Evolutionary conservation across 2,113 vertebrate genomes (phyloP), one percentile per base, ranked within the genome.

Genomic region (Phyllopteryx taeniolatus): DNA sequence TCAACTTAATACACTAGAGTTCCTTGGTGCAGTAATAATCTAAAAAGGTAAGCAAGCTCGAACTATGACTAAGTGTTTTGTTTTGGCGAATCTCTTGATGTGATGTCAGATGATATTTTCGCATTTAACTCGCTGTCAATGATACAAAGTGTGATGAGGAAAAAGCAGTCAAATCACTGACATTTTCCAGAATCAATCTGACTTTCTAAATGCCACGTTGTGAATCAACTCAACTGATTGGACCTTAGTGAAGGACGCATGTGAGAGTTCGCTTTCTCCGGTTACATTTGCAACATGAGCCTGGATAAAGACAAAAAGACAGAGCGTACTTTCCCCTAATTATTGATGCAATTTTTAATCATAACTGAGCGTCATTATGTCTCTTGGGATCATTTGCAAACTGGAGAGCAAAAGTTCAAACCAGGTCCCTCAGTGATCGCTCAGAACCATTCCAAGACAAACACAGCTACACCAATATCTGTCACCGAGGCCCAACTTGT

Each of bases 331-430:
- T 62, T 59, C 73, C 64, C 27, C 72, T 73, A 76, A 79, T 78
- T 77, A 79, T 82, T 79, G 61, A 77, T 56, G 59, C 76, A 84
- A 74, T 73, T 76, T 65, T 43, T 76, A 80, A 74, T 73, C 43
- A 64, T 72, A 83, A 86, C 79, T 76, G 69, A 79, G 72, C 49
- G 64, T 67, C 46, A 78, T 79, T 76, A 85, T 87, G 76, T 79
- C 71, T 83, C 78, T 82, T 77, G 74, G 74, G 73, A 61, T 68
- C 65, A 66, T 44, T 64, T 67, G 42, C 22, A 22, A 42, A 67
- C 54, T 5, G 1, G 33, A 60, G 49, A 59, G n/a, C 65, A 27
- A 70, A 68, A 75, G 72, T 68, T 85, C 64, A 70, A 3, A 6
- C 65, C 4, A 8, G 46, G 67, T n/a, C 64, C 39, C 6, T 5